Base-by-base conservation (phyloP, 2,797 vertebrate species). In the Sitta carolinensis region DNA sequence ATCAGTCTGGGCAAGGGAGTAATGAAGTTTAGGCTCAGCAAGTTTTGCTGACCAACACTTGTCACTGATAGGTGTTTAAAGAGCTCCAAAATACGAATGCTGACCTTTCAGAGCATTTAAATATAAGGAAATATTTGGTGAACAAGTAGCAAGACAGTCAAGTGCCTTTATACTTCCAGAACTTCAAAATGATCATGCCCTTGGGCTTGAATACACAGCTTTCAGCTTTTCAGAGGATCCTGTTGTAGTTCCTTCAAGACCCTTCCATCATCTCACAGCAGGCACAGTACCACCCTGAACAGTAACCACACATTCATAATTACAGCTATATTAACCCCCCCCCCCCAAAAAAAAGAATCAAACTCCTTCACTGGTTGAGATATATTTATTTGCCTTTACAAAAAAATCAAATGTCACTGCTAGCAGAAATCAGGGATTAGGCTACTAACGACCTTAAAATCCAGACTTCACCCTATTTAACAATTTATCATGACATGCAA, bases 131-230 rank as follows among this genome's bases (percentile, higher is more conserved):
- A 16, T 74, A 67, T 27, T 38, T 91, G 18, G 32, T 42, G 17
- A 88, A 70, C 10, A 38, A 3, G 1, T 6, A 58, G 55, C 4
- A 66, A 79, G 13, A 36, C 34, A 79, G 19, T 32, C 4, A n/a
- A 73, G 29, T 5, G 5, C 27, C 34, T 73, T 84, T 50, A 47
- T 68, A 61, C 30, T 34, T 72, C 7, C 36, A 75, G 47, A 89
- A 58, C 62, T 36, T 12, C 1, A 3, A 89, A 38, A 50, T 1
- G 0, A 78, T 27, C 0, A 2, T 4, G 4, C 8, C 67, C 21
- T 59, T 40, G 7, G 38, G 54, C 23, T 42, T 57, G 13, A 67
- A 16, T 15, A 87, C 25, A 38, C 2, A 43, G 38, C n/a, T 88
- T 52, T 45, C 43, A 89, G 50, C 25, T 88, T 93, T 78, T 78